Conservation (phyloP, 2,113 vertebrate genomes). For the Ranitomeya variabilis region DNA sequence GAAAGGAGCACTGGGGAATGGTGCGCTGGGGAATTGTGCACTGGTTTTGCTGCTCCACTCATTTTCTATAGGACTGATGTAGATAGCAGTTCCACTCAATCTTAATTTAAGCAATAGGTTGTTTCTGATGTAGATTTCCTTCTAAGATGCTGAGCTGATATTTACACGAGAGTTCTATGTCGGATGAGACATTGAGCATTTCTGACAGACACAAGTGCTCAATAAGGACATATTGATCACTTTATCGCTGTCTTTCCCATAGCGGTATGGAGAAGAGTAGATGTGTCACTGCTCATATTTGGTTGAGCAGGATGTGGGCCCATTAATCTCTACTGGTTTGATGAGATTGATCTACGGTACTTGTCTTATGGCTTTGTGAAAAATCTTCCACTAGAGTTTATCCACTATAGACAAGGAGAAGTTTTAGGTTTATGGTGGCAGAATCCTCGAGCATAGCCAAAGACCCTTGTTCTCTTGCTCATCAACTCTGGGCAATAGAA, state of each 20-base stretch:
- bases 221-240: slow-evolving; percentile 16
- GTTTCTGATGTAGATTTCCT: not conserved
- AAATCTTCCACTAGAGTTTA: not conserved
- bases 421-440: too few relatives aligned
- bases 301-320: not conserved
- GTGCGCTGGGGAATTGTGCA: too few relatives aligned
- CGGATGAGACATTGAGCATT: not conserved
- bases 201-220: not conserved
- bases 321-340: too few relatives aligned
- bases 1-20: too few relatives aligned
- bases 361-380: not conserved
- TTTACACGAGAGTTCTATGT: not conserved
- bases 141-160: not conserved
- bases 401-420: not conserved
- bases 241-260: not conserved
- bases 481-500: too few relatives aligned
- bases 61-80: too few relatives aligned
- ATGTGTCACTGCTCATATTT: not conserved
- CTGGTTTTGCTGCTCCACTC: too few relatives aligned
- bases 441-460: too few relatives aligned
- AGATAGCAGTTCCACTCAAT: not conserved
- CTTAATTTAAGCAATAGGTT: not conserved
- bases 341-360: too few relatives aligned
- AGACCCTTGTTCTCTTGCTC: too few relatives aligned
- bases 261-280: not conserved